Base-by-base conservation (phyloP, 64 coral and sea anemone species). In the Stichodactyla mertensii region DNA sequence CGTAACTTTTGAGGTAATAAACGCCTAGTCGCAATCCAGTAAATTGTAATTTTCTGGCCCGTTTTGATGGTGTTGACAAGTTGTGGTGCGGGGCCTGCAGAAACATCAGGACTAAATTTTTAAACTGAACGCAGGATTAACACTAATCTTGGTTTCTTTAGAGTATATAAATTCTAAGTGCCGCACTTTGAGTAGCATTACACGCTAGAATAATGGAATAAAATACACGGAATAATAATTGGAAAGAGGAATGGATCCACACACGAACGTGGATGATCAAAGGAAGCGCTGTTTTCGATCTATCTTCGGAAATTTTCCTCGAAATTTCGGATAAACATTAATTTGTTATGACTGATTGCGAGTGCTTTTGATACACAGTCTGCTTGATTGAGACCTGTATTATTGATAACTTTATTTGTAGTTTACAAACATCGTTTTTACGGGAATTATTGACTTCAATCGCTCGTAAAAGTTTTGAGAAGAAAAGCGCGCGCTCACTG, bases 151-250 rank as follows among this genome's bases (percentile, higher is more conserved):
- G 19, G 51, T 20, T 53, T 81, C 78, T 81, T 28, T 81, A 54
- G 78, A 53, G 20, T 55, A 55, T 19, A 81, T 45, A 81, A 81
- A 81, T 54, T 81, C 78, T 45, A 81, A 81, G n/a, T 54, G 31
- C 51, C 51, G 5, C 54, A 20, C 52, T n/a, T 28, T 28, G 53
- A 81, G 55, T 81, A 22, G 10, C n/a, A 53, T 81, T 81, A 55
- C 78, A 55, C 78, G 78, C 78, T 55, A 81, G 51, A 79, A 79
- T 52, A 79, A 79, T 51, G 31, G 27, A 79, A 51, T 79, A 79
- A 79, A 79, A 79, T 79, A 10, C 28, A 4, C 51, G 12, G 51
- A 81, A 81, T 51, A 81, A 81, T 53, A 55, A 20, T 55, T 4
- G 19, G 31, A 53, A 23, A 11, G 24, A 31, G 4, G 23, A 31